These are phyloP conservation scores for Dolichallabes microphthalmus DNA, from an alignment of 2,113 vertebrate species.

Conservation along the genomic window DNA sequence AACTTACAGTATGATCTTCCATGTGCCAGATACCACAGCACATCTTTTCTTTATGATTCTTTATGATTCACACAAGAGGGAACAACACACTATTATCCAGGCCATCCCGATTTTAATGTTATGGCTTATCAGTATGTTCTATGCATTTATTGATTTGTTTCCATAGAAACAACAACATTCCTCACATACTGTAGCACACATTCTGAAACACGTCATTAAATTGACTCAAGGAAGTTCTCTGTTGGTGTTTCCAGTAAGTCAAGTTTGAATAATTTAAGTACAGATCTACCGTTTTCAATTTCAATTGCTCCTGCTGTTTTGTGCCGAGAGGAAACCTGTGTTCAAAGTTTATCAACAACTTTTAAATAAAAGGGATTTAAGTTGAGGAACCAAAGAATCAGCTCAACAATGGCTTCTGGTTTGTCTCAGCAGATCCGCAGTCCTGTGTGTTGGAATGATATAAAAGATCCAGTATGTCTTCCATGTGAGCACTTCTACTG, in stretches of 20 bases:
- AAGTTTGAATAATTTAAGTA: not conserved
- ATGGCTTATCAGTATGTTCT: too few relatives aligned
- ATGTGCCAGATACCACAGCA: too few relatives aligned
- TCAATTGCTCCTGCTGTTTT: not conserved
- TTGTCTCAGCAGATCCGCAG: constrained; percentile 49
- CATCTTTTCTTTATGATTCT: too few relatives aligned
- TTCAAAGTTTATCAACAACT: not conserved
- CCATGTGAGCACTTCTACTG: constrained; percentile 68
- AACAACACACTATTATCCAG: too few relatives aligned
- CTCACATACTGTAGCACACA: not conserved
- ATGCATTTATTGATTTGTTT: not conserved
- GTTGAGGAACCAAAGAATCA: not conserved
- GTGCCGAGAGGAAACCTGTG: not conserved
- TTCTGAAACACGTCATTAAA: not conserved
- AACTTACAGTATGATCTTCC: too few relatives aligned
- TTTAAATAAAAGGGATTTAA: not conserved
- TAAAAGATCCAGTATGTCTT: constrained; percentile 64
- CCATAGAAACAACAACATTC: not conserved
- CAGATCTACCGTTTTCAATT: not conserved
- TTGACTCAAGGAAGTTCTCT: not conserved
- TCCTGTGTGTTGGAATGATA: constrained; percentile 58
- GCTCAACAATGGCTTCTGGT: constrained; percentile 14
- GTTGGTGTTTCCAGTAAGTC: not conserved
- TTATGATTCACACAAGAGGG: too few relatives aligned
- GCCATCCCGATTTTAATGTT: too few relatives aligned